Evolutionary conservation across 2,888 invertebrate genomes (phyloP).

Genomic region (Aspidiotus rigidus): DNA sequence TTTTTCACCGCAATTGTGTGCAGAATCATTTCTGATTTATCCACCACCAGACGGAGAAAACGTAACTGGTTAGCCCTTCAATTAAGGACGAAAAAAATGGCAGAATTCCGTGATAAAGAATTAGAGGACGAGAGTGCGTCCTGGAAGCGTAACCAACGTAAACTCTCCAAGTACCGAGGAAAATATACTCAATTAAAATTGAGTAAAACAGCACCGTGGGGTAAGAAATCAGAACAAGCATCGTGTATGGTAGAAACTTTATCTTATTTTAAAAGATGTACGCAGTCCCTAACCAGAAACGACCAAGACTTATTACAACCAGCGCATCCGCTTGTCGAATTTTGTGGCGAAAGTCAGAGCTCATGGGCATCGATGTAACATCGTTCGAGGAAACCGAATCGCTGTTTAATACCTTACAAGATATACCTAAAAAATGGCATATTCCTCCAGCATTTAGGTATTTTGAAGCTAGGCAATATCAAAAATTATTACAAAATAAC

Average conservation of each 20-base stretch:
- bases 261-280: neutral
- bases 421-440: conserved; percentile 87
- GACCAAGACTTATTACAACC: conserved; percentile 81
- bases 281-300: conserved; percentile 84
- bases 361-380: conserved; percentile 80
- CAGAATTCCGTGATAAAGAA: conserved; percentile 54
- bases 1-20: conserved; percentile 36
- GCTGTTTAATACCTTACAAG: conserved; percentile 69
- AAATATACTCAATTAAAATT: conserved; percentile 35
- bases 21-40: conserved; percentile 24
- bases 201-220: conserved; percentile 29
- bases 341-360: conserved; percentile 72
- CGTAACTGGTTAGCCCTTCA: conserved; percentile 64
- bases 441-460: conserved; percentile 74
- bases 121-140: conserved; percentile 58
- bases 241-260: neutral
- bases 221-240: conserved; percentile 15
- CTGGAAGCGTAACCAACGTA: conserved; percentile 58
- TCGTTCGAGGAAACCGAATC: conserved; percentile 73
- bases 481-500: neutral
- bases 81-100: conserved; percentile 52
- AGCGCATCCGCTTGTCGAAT: conserved; percentile 79
- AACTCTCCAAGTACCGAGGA: conserved; percentile 66
- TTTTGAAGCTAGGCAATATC: neutral
- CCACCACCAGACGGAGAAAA: conserved; percentile 37